Percentiles rank a stretch among this genome's conserved stretches.
These are phyloP conservation scores for Drosophila quasianomalipes DNA, from an alignment of 2,888 invertebrate species.

Conservation along the genomic window DNA sequence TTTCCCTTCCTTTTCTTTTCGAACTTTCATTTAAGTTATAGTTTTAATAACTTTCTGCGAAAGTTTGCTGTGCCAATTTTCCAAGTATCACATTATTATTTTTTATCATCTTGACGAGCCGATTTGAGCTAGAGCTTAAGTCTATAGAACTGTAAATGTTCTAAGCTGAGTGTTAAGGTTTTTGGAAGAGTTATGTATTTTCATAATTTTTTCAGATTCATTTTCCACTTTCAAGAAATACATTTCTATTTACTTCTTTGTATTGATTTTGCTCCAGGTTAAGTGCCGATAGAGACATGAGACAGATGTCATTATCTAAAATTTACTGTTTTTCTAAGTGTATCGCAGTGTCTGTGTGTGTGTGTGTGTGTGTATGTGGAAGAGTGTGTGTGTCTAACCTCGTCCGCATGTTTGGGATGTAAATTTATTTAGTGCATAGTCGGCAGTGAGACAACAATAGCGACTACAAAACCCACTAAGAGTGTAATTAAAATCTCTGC, in stretches of 20 bases:
- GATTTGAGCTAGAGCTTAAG: too few species aligned
- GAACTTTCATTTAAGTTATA: background rate
- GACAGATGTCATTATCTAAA: background rate
- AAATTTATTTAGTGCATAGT: slow-evolving; percentile 65
- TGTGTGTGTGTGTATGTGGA: slow-evolving; percentile 4
- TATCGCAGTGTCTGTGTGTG: background rate
- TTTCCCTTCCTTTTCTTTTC: background rate
- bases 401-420: slow-evolving; percentile 50
- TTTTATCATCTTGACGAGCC: too few species aligned
- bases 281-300: background rate
- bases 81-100: too few species aligned
- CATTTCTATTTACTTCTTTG: background rate
- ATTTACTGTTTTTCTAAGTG: background rate
- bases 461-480: slow-evolving; percentile 64
- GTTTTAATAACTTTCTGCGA: background rate
- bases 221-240: background rate
- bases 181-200: background rate
- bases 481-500: slow-evolving; percentile 71
- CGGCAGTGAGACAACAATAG: slow-evolving; percentile 53
- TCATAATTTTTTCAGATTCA: background rate
- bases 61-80: background rate
- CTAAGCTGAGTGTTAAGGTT: too few species aligned
- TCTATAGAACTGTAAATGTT: background rate
- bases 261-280: background rate
- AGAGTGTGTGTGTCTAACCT: slow-evolving; percentile 19